Conservation (phyloP, 1,140 invertebrate genomes). For the Heterodera schachtii region DNA sequence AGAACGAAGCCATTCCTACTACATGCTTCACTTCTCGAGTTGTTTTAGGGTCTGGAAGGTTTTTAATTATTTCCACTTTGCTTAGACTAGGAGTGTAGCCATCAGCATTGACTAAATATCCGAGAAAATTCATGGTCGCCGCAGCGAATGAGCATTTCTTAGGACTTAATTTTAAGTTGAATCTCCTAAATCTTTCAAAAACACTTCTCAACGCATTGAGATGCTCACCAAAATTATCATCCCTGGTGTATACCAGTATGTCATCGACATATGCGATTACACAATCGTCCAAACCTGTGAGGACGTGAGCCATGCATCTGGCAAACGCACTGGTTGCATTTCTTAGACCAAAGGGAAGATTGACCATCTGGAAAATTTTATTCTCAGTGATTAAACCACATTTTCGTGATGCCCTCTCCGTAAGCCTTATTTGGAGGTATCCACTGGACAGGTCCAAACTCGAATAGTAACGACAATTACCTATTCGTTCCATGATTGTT, state of each 20-base stretch:
- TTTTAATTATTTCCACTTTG: too few relatives aligned
- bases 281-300: not conserved
- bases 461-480: not conserved
- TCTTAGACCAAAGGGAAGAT: slow-evolving; percentile 1
- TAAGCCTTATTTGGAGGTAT: not conserved
- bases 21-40: not conserved
- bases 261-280: not conserved
- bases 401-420: not conserved
- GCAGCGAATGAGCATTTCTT: not conserved
- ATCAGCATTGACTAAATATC: not conserved
- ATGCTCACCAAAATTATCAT: not conserved
- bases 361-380: not conserved
- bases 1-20: not conserved
- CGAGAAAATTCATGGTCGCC: slow-evolving; percentile 10
- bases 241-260: not conserved
- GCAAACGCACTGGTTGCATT: slow-evolving; percentile 1
- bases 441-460: slow-evolving; percentile 3
- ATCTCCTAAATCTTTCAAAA: not conserved
- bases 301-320: not conserved
- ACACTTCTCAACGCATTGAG: not conserved
- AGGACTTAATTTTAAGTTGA: not conserved
- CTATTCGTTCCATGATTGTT: slow-evolving; percentile 11
- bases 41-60: too few relatives aligned
- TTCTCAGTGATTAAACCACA: slow-evolving; percentile 6
- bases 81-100: too few relatives aligned